Evolutionary conservation across 2,888 invertebrate genomes (phyloP), one percentile per base, ranked within the genome.

Genomic region (Nemotelus nigrinus): DNA sequence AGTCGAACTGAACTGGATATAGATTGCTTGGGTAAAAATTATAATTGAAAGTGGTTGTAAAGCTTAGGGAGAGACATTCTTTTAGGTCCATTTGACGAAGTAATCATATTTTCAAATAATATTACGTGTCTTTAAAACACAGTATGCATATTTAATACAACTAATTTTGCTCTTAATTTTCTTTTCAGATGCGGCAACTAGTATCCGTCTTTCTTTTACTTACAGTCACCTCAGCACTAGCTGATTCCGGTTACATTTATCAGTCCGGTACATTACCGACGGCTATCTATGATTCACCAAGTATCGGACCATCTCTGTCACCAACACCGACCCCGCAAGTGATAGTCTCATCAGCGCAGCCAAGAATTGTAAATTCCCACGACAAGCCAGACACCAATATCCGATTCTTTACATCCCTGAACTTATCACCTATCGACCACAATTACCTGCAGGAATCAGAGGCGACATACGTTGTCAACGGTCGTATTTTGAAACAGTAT

Each of bases 401-500:
- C 8, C 25, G n/a, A 48, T 75, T 53, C 44, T 43, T 75, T 25
- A 64, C 63, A 7, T 41, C 55, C 2, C 43, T 65, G 3, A 65
- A 55, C 41, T 7, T 75, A 44, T 58, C 74, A 2, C 25, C 44
- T 47, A 5, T 76, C 41, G 60, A 75, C 48, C 48, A 65, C 68
- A 78, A 63, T 60, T 77, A 43, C 68, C 79, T 57, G 77, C 77
- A 77, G 39, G 82, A 83, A 2, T 10, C 4, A 25, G 7, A 60
- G 45, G 81, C 83, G n/a, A 78, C 83, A 7, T 87, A 86, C 50
- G 80, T 83, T 50, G 82, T 83, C 58, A 83, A 85, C 79, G 86
- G 86, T 2, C 84, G 87, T 2, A 82, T 85, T 72, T 77, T 87
- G 72, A 87, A 87, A 78, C 87, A 87, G 78, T 87, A 87, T 74